A percentile compares a stretch with the other conserved stretches of the same genome.
Evolutionary conservation across 2,888 invertebrate genomes (phyloP).

Genomic region (Fragum whitleyi): DNA sequence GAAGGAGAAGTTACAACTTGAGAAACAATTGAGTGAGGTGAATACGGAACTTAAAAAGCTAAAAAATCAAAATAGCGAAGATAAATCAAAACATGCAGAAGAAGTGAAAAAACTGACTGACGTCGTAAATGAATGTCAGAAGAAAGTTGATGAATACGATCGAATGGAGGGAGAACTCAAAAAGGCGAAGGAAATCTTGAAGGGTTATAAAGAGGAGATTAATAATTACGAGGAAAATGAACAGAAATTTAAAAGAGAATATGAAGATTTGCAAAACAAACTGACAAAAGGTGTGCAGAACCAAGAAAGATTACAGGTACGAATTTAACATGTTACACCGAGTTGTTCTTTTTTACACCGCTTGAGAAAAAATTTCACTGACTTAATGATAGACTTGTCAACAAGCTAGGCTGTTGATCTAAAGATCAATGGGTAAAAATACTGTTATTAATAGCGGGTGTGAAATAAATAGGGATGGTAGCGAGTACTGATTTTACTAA

Average conservation of each 20-base stretch:
- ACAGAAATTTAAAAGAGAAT: slow-evolving; percentile 49
- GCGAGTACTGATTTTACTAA: too few relatives aligned
- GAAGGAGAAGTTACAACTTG: slow-evolving; percentile 61
- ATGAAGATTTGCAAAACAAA: slow-evolving; percentile 44
- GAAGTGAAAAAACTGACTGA: slow-evolving; percentile 50
- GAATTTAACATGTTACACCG: background rate
- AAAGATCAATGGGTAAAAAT: too few relatives aligned
- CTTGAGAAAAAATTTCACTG: background rate
- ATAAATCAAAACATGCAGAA: slow-evolving; percentile 43
- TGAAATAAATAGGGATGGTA: too few relatives aligned
- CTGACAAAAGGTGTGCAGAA: slow-evolving; percentile 47
- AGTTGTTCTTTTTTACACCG: background rate
- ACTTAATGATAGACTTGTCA: too few relatives aligned
- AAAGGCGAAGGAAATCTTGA: slow-evolving; percentile 60
- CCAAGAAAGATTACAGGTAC: slow-evolving; percentile 59
- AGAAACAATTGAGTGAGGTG: slow-evolving; percentile 64
- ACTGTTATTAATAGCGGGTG: too few relatives aligned
- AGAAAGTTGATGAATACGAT: slow-evolving; percentile 56
- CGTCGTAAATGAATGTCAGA: slow-evolving; percentile 50
- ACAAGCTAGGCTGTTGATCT: too few relatives aligned
- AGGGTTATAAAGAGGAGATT: slow-evolving; percentile 61
- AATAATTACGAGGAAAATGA: slow-evolving; percentile 56
- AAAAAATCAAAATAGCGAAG: slow-evolving; percentile 40
- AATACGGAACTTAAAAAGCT: slow-evolving; percentile 63
- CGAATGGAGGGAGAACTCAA: slow-evolving; percentile 56